Evolutionary conservation across 2,797 vertebrate genomes (phyloP).

Genomic region (Malacoctenus gilli): DNA sequence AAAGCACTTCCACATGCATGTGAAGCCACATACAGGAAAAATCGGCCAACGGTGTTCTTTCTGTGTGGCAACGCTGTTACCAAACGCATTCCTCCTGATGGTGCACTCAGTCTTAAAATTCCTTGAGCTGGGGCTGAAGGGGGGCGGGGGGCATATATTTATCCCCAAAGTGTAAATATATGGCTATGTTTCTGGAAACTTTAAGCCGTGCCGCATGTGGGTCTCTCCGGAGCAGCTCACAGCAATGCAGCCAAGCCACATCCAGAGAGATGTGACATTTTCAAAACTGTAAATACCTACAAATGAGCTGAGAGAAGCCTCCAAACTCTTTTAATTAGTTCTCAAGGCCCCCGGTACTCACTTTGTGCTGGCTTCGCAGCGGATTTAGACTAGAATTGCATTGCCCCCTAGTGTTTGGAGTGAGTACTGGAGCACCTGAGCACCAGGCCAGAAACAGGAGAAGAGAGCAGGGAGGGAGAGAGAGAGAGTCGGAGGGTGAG

Average conservation of each 20-base stretch:
- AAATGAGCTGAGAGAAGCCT: constrained; percentile 56
- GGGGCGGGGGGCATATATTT: no score
- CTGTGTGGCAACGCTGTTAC: no score
- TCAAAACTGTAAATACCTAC: constrained; percentile 46
- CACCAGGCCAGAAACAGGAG: constrained; percentile 20
- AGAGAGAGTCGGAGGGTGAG: no score
- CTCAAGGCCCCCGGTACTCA: constrained; percentile 25
- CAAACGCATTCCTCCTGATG: no score
- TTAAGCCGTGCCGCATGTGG: no score
- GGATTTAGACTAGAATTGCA: constrained; percentile 52
- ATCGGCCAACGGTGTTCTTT: no score
- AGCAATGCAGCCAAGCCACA: constrained; percentile 16
- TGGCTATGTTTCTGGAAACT: no score
- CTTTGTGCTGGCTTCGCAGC: constrained; percentile 2
- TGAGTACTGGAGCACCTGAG: constrained; percentile 1
- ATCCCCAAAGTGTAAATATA: no score
- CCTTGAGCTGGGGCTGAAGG: no score
- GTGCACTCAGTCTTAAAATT: no score
- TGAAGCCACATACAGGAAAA: no score
- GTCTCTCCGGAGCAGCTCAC: not conserved
- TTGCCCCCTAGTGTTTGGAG: constrained; percentile 76
- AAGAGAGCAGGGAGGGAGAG: constrained; percentile 9
- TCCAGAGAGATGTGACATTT: constrained; percentile 53
- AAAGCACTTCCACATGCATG: no score
- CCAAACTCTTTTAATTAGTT: constrained; percentile 48